Conservation (phyloP, 2,113 vertebrate species). For the Rhinichthys klamathensis region DNA sequence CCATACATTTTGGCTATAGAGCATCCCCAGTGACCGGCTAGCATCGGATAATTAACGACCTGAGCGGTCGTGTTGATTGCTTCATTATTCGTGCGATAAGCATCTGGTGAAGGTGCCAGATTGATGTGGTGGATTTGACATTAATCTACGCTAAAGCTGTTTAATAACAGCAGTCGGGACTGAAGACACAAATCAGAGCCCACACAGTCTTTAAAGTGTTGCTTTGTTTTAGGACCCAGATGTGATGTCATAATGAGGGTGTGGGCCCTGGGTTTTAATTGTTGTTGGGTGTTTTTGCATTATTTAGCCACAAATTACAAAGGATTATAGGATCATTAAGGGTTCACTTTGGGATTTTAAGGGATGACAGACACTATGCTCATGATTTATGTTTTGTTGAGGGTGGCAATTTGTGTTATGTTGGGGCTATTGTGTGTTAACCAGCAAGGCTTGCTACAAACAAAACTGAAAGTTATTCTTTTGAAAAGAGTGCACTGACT, state of each 20-base stretch:
- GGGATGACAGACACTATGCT: neutral
- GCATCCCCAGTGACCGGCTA: conserved; percentile 52
- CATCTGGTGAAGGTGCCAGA: conserved; percentile 63
- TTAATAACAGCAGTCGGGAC: conserved; percentile 44
- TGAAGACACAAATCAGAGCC: conserved; percentile 31
- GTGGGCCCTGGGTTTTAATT: neutral
- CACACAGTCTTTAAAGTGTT: conserved; percentile 32
- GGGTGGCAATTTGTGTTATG: conserved; percentile 1
- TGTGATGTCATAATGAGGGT: conserved; percentile 17
- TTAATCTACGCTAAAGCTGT: conserved; percentile 59
- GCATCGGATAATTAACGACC: conserved; percentile 66
- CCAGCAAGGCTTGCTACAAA: neutral
- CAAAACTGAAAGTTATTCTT: conserved; percentile 10
- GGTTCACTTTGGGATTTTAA: neutral
- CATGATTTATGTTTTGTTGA: conserved; percentile 7
- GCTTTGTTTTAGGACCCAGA: conserved; percentile 37
- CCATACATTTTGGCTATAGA: conserved; percentile 17
- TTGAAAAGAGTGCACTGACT: neutral
- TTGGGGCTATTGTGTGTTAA: neutral
- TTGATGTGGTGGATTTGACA: conserved; percentile 62
- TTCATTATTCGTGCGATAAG: conserved; percentile 71
- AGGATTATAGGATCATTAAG: neutral
- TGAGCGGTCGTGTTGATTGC: conserved; percentile 72
- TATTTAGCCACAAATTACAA: neutral
- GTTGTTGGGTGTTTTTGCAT: neutral